phyloP scores from a whole-genome alignment of 2,888 invertebrate genomes.

The Amiota minor region DNA sequence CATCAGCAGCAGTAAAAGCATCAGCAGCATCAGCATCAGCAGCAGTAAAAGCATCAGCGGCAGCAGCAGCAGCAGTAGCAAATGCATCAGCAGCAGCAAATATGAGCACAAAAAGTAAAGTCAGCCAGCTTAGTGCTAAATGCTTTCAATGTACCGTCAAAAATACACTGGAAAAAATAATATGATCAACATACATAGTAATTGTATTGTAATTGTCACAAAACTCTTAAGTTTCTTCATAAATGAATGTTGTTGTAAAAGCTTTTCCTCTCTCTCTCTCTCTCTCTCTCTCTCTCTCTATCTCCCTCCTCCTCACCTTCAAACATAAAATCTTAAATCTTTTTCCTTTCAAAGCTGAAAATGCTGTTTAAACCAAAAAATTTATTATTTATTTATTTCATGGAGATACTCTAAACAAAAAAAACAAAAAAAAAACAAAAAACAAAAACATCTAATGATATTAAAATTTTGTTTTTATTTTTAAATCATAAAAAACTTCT shows the following conservation, averaged over 20 bases:
- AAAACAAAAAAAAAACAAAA: slow-evolving; percentile 12
- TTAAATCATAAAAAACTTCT: no score
- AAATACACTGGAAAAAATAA: background rate
- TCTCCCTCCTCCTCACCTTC: no score
- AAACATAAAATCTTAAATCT: no score
- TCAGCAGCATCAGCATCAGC: slow-evolving; percentile 26
- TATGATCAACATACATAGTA: background rate
- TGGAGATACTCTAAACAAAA: slow-evolving; percentile 13
- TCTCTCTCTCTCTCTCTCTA: background rate
- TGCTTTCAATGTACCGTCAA: slow-evolving; percentile 17
- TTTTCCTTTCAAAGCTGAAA: no score
- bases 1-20: slow-evolving; percentile 13
- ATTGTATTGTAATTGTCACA: slow-evolving; percentile 1
- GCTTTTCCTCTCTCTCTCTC: slow-evolving; percentile 29
- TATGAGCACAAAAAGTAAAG: slow-evolving; percentile 1
- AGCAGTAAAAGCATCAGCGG: background rate
- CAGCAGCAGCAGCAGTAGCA: slow-evolving; percentile 29
- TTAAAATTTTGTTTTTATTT: no score
- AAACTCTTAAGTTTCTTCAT: slow-evolving; percentile 12
- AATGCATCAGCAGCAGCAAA: slow-evolving; percentile 18
- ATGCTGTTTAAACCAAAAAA: background rate
- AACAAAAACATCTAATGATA: background rate
- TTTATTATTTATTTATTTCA: background rate
- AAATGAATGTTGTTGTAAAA: slow-evolving; percentile 55
- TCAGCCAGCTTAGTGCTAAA: slow-evolving; percentile 34